These are phyloP conservation scores for Phortica variegata DNA, from an alignment of 1,140 invertebrate genomes.

Conservation along the genomic window DNA sequence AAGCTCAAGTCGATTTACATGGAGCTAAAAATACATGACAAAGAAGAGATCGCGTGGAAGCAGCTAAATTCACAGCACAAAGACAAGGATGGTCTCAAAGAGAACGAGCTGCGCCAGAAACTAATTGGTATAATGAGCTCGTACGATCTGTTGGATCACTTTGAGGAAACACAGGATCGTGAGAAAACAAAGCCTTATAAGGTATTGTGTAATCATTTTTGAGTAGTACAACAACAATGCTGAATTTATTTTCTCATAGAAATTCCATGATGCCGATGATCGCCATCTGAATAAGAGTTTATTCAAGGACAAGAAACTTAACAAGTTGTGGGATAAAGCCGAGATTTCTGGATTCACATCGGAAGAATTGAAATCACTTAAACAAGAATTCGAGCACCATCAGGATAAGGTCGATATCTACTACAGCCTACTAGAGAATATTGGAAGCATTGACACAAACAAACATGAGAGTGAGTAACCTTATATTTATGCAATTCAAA, in stretches of 20 bases:
- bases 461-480: constrained; percentile 65
- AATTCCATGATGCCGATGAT: constrained; percentile 64
- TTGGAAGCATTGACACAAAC: constrained; percentile 61
- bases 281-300: constrained; percentile 71
- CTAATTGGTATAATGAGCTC: constrained; percentile 78
- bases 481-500: neutral
- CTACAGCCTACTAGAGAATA: constrained; percentile 73
- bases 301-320: constrained; percentile 88
- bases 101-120: constrained; percentile 77
- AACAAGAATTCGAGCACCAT: constrained; percentile 88
- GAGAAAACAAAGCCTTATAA: constrained; percentile 62
- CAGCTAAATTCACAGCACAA: constrained; percentile 76
- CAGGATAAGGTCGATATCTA: constrained; percentile 92
- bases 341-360: constrained; percentile 80
- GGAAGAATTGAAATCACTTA: constrained; percentile 78
- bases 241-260: constrained; percentile 30
- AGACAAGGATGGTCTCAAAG: constrained; percentile 84
- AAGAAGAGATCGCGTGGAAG: constrained; percentile 84
- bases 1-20: constrained; percentile 84
- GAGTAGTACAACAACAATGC: constrained; percentile 1
- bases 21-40: constrained; percentile 89
- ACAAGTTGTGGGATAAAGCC: constrained; percentile 87
- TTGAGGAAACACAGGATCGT: constrained; percentile 67
- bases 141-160: constrained; percentile 80
- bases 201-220: constrained; percentile 43